These are phyloP conservation scores for Hestina assimilis DNA, from an alignment of 1,140 invertebrate genomes.

Conservation along the genomic window DNA sequence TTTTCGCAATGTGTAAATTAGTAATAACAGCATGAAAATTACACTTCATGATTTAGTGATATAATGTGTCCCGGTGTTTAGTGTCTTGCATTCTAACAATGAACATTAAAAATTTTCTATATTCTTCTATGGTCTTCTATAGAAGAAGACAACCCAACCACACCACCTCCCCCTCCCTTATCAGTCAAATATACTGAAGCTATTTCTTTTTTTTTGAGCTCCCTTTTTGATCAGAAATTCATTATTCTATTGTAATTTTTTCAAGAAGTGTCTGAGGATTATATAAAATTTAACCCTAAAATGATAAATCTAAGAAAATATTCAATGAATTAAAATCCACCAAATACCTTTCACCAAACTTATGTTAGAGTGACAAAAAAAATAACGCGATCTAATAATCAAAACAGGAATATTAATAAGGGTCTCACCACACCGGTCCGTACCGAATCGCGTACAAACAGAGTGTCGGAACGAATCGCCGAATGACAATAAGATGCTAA, in stretches of 20 bases:
- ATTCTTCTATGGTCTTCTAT: no score
- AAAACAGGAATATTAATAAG: slow-evolving; percentile 34
- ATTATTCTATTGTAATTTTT: no score
- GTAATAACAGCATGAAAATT: slow-evolving; percentile 56
- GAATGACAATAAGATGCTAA: slow-evolving; percentile 52
- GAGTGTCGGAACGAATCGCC: slow-evolving; percentile 17
- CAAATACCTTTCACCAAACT: not conserved
- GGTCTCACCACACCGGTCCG: slow-evolving; percentile 61
- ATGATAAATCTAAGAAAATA: no score
- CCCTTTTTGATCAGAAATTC: no score
- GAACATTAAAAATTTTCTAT: not conserved
- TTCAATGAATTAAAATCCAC: no score
- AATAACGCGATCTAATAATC: not conserved
- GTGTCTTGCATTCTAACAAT: not conserved
- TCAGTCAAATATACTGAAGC: no score
- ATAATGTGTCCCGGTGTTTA: slow-evolving; percentile 2
- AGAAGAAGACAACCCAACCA: no score
- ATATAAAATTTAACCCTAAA: no score
- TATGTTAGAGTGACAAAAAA: not conserved
- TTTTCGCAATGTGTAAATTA: slow-evolving; percentile 49
- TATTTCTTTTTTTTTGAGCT: no score
- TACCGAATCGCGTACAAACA: slow-evolving; percentile 66
- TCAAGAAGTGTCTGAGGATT: no score
- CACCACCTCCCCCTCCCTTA: no score
- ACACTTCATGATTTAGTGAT: slow-evolving; percentile 32